Conservation (phyloP, 1,140 invertebrate genomes). For the Lasaia peninsularis region DNA sequence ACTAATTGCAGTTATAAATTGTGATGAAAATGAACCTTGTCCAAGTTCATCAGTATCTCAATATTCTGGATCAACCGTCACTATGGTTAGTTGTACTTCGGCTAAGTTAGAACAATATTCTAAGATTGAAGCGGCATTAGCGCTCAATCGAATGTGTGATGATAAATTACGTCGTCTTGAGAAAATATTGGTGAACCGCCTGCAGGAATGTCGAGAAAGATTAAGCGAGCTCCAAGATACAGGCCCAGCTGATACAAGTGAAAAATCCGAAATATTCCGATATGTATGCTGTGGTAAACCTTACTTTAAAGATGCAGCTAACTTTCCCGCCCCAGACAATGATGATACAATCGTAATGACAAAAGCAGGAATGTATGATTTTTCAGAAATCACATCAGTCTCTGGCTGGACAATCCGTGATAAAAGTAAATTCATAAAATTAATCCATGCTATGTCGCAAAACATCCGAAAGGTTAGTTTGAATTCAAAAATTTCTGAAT, state of each 20-base stretch:
- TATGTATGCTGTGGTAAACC: conserved; percentile 54
- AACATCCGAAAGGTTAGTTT: conserved; percentile 38
- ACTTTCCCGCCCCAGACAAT: conserved; percentile 55
- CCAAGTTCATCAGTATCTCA: conserved; percentile 23
- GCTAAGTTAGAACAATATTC: conserved; percentile 28
- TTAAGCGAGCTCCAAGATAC: conserved; percentile 31
- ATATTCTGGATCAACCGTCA: conserved; percentile 11
- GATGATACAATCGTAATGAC: conserved; percentile 49
- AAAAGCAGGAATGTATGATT: conserved; percentile 55
- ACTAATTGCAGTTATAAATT: conserved; percentile 36
- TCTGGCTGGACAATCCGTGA: conserved; percentile 60
- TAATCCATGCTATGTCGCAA: conserved; percentile 46
- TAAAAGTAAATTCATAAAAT: conserved; percentile 42
- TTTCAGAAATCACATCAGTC: conserved; percentile 39
- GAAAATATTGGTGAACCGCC: conserved; percentile 33
- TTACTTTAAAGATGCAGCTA: conserved; percentile 56
- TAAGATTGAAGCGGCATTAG: conserved; percentile 43
- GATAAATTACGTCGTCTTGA: conserved; percentile 51
- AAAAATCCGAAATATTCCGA: conserved; percentile 38
- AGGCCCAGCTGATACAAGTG: conserved; percentile 15
- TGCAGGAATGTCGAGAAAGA: conserved; percentile 45
- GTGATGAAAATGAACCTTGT: conserved; percentile 34
- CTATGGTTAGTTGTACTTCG: conserved; percentile 5
- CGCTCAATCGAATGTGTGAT: conserved; percentile 49
- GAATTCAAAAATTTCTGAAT: conserved; percentile 35